Percentiles rank a stretch among this genome's conserved stretches.
phyloP scores from a whole-genome alignment of 1,140 invertebrate species.

The Lanistes nyassanus region DNA sequence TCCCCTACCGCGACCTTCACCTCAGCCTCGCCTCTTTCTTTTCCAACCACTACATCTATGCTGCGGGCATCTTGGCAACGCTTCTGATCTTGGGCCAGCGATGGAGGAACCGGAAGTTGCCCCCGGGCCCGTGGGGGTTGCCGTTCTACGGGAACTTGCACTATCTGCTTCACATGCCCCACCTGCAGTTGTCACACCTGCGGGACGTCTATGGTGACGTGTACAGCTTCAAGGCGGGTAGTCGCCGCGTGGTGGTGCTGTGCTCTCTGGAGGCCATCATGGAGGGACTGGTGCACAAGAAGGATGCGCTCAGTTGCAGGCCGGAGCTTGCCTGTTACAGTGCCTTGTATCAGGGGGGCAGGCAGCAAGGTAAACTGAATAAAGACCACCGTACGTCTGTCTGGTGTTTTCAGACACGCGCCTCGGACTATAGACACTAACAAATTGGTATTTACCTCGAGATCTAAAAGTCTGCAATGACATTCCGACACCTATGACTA shows the following conservation, averaged over 20 bases:
- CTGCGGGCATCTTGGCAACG: background rate
- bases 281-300: conserved; percentile 41
- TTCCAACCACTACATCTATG: no score
- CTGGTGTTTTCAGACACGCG: no score
- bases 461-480: background rate
- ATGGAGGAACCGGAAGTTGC: conserved; percentile 29
- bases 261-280: conserved; percentile 48
- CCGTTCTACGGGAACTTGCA: conserved; percentile 47
- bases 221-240: conserved; percentile 45
- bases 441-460: background rate
- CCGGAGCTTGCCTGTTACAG: conserved; percentile 36
- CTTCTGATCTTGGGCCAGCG: background rate
- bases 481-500: background rate
- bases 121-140: conserved; percentile 41
- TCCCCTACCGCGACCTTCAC: background rate
- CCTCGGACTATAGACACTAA: no score
- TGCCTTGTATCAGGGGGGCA: conserved; percentile 36
- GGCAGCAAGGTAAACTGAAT: conserved; percentile 40
- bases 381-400: no score
- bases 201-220: conserved; percentile 54
- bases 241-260: conserved; percentile 44
- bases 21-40: background rate
- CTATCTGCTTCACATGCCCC: conserved; percentile 35
- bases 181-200: conserved; percentile 41
- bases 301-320: conserved; percentile 36